Percentiles rank a stretch among this genome's conserved stretches.
These are phyloP conservation scores for Vanacampus margaritifer DNA, from an alignment of 2,113 vertebrate genomes.

Conservation along the genomic window DNA sequence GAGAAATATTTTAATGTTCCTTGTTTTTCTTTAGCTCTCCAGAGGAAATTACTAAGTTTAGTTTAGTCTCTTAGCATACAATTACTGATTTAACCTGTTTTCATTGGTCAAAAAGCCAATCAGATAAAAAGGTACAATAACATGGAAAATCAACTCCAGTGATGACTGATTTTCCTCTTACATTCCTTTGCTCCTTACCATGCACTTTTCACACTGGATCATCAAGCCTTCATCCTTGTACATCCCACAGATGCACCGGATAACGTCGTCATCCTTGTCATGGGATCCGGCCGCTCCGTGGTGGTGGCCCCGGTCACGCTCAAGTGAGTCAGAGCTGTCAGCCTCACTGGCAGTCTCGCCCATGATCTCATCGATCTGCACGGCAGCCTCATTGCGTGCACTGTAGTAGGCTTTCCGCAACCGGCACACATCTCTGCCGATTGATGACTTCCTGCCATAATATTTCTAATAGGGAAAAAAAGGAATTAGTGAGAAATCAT, in stretches of 20 bases:
- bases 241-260: slow-evolving; percentile 97
- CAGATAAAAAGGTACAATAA: neutral
- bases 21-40: neutral
- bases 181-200: slow-evolving; percentile 73
- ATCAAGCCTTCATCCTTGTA: slow-evolving; percentile 98
- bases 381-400: slow-evolving; percentile 87
- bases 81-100: slow-evolving; percentile 12
- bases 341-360: slow-evolving; percentile 95
- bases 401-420: slow-evolving; percentile 93
- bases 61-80: neutral
- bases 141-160: neutral
- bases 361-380: slow-evolving; percentile 97
- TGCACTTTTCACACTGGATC: slow-evolving; percentile 99
- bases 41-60: neutral
- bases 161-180: neutral
- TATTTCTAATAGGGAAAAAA: slow-evolving; percentile 80
- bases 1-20: neutral
- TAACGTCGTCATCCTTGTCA: slow-evolving; percentile 87
- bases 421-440: slow-evolving; percentile 89
- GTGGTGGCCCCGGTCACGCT: slow-evolving; percentile 69
- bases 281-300: slow-evolving; percentile 77
- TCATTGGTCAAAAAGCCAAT: neutral
- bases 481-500: neutral
- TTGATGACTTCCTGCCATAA: slow-evolving; percentile 90
- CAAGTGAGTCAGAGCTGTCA: slow-evolving; percentile 90